Conservation (phyloP, 2,113 vertebrate species). For the Taurulus bubalis region DNA sequence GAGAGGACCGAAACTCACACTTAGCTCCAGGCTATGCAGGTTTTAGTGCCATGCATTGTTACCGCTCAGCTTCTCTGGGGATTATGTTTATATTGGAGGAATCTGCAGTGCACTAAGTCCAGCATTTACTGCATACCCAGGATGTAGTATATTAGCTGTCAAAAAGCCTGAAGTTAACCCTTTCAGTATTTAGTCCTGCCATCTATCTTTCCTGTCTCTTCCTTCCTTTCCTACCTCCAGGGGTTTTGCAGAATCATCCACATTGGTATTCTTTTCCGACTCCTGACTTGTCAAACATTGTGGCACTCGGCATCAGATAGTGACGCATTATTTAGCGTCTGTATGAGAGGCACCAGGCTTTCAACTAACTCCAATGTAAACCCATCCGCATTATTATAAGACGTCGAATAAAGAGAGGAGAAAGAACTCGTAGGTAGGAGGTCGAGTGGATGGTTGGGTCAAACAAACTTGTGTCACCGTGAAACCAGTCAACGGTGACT, state of each 20-base stretch:
- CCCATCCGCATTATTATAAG: background rate
- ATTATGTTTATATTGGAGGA: conserved; percentile 11
- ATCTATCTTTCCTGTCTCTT: background rate
- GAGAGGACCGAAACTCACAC: conserved; percentile 29
- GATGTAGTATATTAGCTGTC: background rate
- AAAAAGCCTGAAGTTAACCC: background rate
- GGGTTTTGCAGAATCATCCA: background rate
- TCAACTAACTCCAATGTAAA: background rate
- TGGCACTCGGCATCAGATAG: no score
- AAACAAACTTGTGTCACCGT: background rate
- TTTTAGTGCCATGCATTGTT: conserved; percentile 24
- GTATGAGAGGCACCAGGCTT: no score
- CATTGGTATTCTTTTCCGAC: background rate
- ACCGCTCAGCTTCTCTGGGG: conserved; percentile 12
- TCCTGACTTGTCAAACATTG: no score
- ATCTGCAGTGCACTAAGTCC: background rate
- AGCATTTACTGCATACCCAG: background rate
- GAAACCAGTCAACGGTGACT: background rate
- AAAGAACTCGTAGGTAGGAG: background rate
- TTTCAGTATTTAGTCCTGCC: background rate
- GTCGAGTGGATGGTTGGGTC: background rate
- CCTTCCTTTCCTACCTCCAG: background rate
- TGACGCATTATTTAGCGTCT: no score
- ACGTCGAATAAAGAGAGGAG: no score
- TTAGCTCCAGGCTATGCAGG: conserved; percentile 13